Base-by-base conservation (phyloP, 1,140 invertebrate species). In the Physella acuta region DNA sequence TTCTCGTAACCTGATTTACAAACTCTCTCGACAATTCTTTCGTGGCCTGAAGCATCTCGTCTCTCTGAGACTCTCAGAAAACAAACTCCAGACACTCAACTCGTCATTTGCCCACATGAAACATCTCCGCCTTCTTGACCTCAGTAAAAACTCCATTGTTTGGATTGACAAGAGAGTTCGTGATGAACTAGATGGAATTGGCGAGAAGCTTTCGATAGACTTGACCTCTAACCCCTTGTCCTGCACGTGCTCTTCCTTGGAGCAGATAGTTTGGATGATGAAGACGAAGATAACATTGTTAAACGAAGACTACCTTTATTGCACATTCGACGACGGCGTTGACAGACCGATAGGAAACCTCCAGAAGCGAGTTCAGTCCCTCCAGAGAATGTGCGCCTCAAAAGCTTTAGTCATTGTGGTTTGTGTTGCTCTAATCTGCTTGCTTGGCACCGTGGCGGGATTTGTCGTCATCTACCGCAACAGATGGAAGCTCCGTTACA, bases 401-500 rank as follows among this genome's bases (percentile, higher is more conserved):
- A 62, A 62, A 44, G 16, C 36, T 2, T 4, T 26, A 49, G 1
- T 62, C 36, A 62, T 62, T 4, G 36, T 62, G 30, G 36, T 30
- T 37, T 62, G 36, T 26, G n/a, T 30, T 8, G 34, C 39, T 30
- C 24, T 37, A 3, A 24, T 37, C 20, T 20, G 17, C 2, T 33
- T 62, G 3, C 30, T 62, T 26, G 30, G 37, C 20, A 16, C 28
- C 30, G 36, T 26, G 2, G 5, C 36, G 26, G 36, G 36, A 26
- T 26, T 62, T 30, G 60, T 16, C 14, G 5, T 37, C 20, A 49
- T 62, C 34, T 62, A 44, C 36, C 60, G 39, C 17, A 34, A 62
- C 20, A 33, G 60, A 11, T 62, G 60, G 60, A 44, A 49, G 26
- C 34, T 62, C 17, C 11, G 34, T 17, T 62, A 62, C 26, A 34